These are phyloP conservation scores for Cinara cedri DNA, from an alignment of 2,888 invertebrate genomes.

Conservation along the genomic window DNA sequence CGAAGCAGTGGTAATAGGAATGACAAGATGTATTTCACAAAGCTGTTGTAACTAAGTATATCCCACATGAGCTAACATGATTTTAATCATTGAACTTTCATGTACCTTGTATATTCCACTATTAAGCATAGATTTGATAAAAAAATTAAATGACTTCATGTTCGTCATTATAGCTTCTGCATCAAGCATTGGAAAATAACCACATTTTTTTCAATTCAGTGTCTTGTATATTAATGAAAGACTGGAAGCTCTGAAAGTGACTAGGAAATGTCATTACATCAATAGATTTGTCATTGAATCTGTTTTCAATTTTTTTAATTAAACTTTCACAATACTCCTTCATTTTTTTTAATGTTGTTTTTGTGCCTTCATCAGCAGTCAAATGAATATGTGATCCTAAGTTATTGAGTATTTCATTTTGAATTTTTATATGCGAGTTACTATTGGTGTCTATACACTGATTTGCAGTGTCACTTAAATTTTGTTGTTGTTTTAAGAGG, in stretches of 20 bases:
- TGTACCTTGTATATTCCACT: no score
- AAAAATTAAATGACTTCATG: no score
- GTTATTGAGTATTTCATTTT: neutral
- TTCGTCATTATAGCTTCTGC: no score
- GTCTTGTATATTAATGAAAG: constrained; percentile 11
- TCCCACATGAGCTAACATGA: no score
- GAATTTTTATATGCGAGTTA: constrained; percentile 13
- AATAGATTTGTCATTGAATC: no score
- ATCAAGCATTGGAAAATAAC: no score
- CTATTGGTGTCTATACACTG: constrained; percentile 11
- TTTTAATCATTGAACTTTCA: no score
- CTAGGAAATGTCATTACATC: no score
- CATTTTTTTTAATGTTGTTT: constrained; percentile 26
- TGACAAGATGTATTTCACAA: no score
- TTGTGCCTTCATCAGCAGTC: constrained; percentile 18
- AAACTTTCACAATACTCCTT: constrained; percentile 24
- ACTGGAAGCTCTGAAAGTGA: constrained; percentile 10
- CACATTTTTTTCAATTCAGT: constrained; percentile 8
- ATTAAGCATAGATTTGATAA: no score
- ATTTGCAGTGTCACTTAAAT: constrained; percentile 34
- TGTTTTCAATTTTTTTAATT: constrained; percentile 17
- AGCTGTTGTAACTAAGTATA: no score
- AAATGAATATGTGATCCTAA: constrained; percentile 18
- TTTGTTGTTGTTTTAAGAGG: constrained; percentile 32
- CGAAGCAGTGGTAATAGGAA: no score